Evolutionary conservation across 2,113 vertebrate genomes (phyloP).

Genomic region (Todiramphus chloris): DNA sequence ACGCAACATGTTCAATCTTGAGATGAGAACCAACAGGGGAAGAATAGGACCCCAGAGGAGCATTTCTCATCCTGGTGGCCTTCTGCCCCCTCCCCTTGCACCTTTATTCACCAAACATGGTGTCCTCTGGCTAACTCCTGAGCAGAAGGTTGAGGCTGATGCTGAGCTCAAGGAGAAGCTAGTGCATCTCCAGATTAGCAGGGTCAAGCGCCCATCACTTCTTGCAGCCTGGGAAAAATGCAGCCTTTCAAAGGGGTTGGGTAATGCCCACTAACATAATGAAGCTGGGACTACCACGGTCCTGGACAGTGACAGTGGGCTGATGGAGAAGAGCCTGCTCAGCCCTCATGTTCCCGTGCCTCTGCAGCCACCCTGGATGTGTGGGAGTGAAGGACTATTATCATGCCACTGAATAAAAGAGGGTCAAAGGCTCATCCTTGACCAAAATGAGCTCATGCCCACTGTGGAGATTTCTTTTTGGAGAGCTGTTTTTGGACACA

Average conservation of each 20-base stretch:
- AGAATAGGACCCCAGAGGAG: not conserved
- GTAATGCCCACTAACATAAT: not conserved
- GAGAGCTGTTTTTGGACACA: not conserved
- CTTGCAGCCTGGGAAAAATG: not conserved
- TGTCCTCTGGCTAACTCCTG: not conserved
- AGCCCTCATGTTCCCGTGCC: not conserved
- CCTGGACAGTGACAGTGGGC: not conserved
- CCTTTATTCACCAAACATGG: not conserved
- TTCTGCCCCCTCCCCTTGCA: not conserved
- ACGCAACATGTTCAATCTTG: not conserved
- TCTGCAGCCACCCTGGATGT: not conserved
- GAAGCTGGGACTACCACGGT: not conserved
- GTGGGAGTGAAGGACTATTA: not conserved
- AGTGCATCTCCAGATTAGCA: not conserved
- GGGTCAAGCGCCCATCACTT: not conserved
- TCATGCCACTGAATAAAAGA: not conserved
- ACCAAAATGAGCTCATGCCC: not conserved
- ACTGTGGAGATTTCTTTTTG: not conserved
- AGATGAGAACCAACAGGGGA: not conserved
- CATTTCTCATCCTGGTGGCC: not conserved
- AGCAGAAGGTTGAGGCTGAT: not conserved
- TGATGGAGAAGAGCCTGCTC: not conserved
- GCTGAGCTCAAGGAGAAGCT: not conserved
- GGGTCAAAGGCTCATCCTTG: not conserved
- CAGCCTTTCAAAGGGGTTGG: not conserved